Evolutionary conservation across 2,797 vertebrate genomes (phyloP), one percentile per base, ranked within the genome.

Genomic region (Hephaestus fuliginosus): DNA sequence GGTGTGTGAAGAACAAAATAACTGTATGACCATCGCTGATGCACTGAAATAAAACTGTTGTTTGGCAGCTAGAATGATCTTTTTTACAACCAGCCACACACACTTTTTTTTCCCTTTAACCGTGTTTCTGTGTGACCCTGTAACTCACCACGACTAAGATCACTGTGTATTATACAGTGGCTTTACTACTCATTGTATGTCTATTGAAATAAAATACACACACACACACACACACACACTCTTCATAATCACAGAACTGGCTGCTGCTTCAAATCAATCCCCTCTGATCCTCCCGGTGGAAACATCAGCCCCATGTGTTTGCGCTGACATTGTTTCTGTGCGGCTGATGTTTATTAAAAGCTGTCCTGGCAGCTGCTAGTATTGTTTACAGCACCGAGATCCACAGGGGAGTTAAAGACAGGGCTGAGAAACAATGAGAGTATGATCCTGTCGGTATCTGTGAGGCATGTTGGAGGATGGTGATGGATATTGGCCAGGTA

Each of bases 371-470:
- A 81, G 84, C 88, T 78, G 68, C 14, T 22, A 0, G 7, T 44
- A 22, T 12, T 53, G 58, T 73, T 73, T 15, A 53, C 70, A 63
- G 69, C 57, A 3, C 25, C 14, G 20, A n/a, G 49, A 48, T 49
- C 15, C 39, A 62, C 49, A 36, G 69, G 14, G 48, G 53, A 25
- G 63, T 65, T 41, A 46, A 33, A 22, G 20, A 43, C 46, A 10
- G 60, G 49, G 56, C 69, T 28, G 49, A 52, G 36, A 18, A 70
- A 76, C 81, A 76, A 76, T 56, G 30, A 53, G 13, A 69, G 51
- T 22, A 48, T 69, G 82, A 81, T 82, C 66, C 78, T 3, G 75
- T 12, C 72, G 75, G 71, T 76, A 51, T 76, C 51, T 78, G 60
- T 39, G 61, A 82, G 66, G 39, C 15, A 12, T 58, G 74, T 11